Evolutionary conservation across 2,888 invertebrate genomes (phyloP).

Genomic region (Torymus auratus): DNA sequence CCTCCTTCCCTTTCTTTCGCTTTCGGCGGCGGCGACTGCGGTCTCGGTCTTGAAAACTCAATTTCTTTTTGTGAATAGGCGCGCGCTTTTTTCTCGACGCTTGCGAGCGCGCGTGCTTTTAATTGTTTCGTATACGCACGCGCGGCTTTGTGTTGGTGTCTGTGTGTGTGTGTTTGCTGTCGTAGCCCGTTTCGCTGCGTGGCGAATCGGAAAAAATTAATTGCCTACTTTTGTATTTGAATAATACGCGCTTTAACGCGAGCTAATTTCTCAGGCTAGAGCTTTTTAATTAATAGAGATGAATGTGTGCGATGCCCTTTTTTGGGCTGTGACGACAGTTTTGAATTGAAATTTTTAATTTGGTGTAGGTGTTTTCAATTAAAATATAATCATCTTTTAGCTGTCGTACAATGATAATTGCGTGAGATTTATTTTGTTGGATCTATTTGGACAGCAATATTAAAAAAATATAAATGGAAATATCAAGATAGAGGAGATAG

Average conservation of each 20-base stretch:
- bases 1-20: background rate
- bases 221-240: background rate
- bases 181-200: background rate
- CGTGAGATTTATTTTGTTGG: too few species aligned
- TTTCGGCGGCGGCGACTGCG: background rate
- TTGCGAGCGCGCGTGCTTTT: background rate
- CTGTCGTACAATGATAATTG: too few species aligned
- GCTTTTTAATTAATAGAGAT: too few species aligned
- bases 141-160: background rate
- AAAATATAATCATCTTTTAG: too few species aligned
- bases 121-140: background rate
- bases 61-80: conserved; percentile 43
- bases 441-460: background rate
- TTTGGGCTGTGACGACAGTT: too few species aligned
- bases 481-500: background rate
- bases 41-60: conserved; percentile 32
- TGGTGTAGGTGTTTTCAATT: too few species aligned
- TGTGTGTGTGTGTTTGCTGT: background rate
- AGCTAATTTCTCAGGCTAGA: too few species aligned
- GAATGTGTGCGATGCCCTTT: too few species aligned
- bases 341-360: too few species aligned
- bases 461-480: background rate
- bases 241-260: too few species aligned
- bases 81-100: background rate
- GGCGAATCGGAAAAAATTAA: background rate